phyloP scores from a whole-genome alignment of 2,888 invertebrate species.

The Octonoba sinensis region DNA sequence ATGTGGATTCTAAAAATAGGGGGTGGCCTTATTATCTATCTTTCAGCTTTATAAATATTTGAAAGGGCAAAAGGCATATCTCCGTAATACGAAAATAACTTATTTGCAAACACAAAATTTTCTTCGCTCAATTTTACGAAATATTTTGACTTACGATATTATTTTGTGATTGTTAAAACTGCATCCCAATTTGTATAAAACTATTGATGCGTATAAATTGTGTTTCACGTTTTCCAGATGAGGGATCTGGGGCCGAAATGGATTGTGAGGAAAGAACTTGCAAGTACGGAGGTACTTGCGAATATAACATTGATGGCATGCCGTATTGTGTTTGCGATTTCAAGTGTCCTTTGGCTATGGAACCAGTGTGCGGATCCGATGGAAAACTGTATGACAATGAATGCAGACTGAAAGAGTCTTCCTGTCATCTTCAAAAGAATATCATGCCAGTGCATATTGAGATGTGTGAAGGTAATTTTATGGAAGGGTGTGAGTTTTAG shows the following conservation, averaged over 20 bases:
- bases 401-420: constrained; percentile 88
- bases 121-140: too few species aligned
- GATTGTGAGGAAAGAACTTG: constrained; percentile 73
- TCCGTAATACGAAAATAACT: too few species aligned
- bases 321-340: constrained; percentile 80
- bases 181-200: too few species aligned
- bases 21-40: too few species aligned
- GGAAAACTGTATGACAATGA: constrained; percentile 83
- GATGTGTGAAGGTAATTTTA: constrained; percentile 57
- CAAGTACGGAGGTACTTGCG: constrained; percentile 75
- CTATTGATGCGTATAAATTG: too few species aligned
- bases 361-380: constrained; percentile 87
- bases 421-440: constrained; percentile 74
- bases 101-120: too few species aligned
- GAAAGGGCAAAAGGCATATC: too few species aligned
- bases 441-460: constrained; percentile 52
- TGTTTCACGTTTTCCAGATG: constrained; percentile 18
- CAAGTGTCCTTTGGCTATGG: constrained; percentile 69
- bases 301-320: constrained; percentile 79
- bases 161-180: too few species aligned
- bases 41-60: too few species aligned
- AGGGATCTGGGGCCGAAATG: constrained; percentile 47
- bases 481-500: too few species aligned
- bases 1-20: too few species aligned
- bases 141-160: too few species aligned